Evolutionary conservation across 2,113 vertebrate species (phyloP).

Genomic region (Mormyrus lacerda): DNA sequence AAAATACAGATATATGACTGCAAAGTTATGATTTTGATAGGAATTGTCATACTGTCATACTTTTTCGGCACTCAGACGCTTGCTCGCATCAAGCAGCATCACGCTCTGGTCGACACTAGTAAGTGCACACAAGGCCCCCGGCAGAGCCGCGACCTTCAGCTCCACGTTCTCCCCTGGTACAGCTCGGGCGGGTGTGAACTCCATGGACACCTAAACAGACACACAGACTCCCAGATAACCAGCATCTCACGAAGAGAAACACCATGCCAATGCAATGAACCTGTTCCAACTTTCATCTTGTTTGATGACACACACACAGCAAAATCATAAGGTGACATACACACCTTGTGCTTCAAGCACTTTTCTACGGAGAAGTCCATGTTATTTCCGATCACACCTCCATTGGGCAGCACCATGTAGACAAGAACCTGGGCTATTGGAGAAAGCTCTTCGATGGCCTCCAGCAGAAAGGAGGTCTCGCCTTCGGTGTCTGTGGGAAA

Average conservation of each 20-base stretch:
- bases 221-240: not conserved
- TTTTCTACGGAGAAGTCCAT: conserved; percentile 55
- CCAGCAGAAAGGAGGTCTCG: conserved; percentile 54
- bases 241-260: not conserved
- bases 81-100: conserved; percentile 62
- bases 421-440: conserved; percentile 59
- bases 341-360: conserved; percentile 76
- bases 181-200: conserved; percentile 52
- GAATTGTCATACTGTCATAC: conserved; percentile 26
- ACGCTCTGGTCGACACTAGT: conserved; percentile 71
- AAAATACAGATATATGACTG: not conserved
- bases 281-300: not conserved
- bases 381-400: conserved; percentile 64
- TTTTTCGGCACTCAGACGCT: conserved; percentile 51
- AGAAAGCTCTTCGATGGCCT: conserved; percentile 50
- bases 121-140: conserved; percentile 72
- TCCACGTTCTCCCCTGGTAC: conserved; percentile 56
- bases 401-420: conserved; percentile 63
- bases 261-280: not conserved
- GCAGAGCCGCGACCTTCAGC: conserved; percentile 55
- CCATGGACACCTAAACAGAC: conserved; percentile 54
- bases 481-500: conserved; percentile 48
- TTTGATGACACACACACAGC: not conserved
- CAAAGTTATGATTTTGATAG: not conserved
- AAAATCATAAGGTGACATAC: not conserved